Base-by-base conservation (phyloP, 2,113 vertebrate species). In the Trogon melanurus region DNA sequence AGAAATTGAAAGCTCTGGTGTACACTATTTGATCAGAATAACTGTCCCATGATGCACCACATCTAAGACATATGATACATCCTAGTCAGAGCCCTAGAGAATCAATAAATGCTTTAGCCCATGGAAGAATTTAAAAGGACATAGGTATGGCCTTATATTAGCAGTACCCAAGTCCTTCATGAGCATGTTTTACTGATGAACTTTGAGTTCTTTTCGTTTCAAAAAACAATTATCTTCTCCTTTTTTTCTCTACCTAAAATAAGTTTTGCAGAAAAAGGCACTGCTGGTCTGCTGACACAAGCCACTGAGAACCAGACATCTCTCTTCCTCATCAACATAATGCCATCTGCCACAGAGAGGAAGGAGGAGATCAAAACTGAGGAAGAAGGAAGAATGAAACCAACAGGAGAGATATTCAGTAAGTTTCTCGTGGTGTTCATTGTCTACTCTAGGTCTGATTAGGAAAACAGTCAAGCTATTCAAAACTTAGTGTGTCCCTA, bases 301-400 rank as follows among this genome's bases (percentile, higher is more conserved):
- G 79, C 79, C 89, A n/a, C 64, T 79, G 50, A 85, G 74, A 60
- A 75, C 57, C 70, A 92, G 62, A 69, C n/a, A 82, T 80, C 16
- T 64, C 74, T 87, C 36, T 70, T 82, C 85, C 50, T 91, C 72
- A 66, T 80, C 64, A 84, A 56, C 53, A 34, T 47, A 65, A 48
- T 54, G 36, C 70, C 87, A 85, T 94, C 91, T 97, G 87, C n/a
- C 62, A 87, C 61, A 85, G 70, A 53, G 13, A 83, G 82, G 88
- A 85, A 89, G 38, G 20, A 78, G 32, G 51, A 92, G 66, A 91
- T 82, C 57, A 61, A 93, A 95, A 69, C 19, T 57, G 32, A 57
- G 45, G 54, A 88, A 90, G 45, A 79, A 85, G n/a, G 65, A 94
- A 94, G 48, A 47, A 72, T 34, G 36, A 76, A 44, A 60, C 57